phyloP scores from a whole-genome alignment of 2,113 vertebrate genomes.

The Riparia riparia region DNA sequence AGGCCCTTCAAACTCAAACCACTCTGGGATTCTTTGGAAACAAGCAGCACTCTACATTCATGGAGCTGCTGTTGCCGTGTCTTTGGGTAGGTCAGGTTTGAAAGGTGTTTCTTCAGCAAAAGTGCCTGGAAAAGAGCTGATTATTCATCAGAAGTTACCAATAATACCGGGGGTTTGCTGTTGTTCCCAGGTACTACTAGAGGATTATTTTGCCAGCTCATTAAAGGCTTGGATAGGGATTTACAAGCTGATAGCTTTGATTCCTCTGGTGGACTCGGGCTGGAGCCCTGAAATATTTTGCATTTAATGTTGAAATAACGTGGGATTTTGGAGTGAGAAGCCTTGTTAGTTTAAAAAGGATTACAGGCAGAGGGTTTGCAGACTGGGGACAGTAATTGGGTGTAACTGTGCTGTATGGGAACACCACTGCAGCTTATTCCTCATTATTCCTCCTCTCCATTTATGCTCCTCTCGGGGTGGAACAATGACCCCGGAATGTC shows the following conservation, averaged over 20 bases:
- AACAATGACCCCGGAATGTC: rapidly evolving
- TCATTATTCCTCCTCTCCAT: not conserved
- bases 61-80: not conserved
- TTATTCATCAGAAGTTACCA: not conserved
- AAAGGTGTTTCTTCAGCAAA: not conserved
- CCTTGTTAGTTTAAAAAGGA: not conserved
- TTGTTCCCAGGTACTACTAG: not conserved
- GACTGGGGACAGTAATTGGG: not conserved
- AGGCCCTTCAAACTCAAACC: not conserved
- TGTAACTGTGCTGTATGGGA: not conserved
- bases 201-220: not conserved
- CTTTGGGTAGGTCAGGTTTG: not conserved
- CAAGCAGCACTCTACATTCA: rapidly evolving
- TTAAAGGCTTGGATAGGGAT: not conserved
- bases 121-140: not conserved
- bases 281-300: not conserved
- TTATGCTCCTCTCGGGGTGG: not conserved
- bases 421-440: not conserved
- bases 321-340: not conserved
- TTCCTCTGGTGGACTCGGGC: not conserved
- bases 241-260: not conserved
- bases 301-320: not conserved
- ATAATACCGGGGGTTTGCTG: not conserved
- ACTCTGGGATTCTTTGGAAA: not conserved
- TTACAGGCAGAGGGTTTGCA: not conserved